Percentiles rank a stretch among this genome's conserved stretches.
phyloP scores from a whole-genome alignment of 1,140 invertebrate species.

The Drosophila burlai region DNA sequence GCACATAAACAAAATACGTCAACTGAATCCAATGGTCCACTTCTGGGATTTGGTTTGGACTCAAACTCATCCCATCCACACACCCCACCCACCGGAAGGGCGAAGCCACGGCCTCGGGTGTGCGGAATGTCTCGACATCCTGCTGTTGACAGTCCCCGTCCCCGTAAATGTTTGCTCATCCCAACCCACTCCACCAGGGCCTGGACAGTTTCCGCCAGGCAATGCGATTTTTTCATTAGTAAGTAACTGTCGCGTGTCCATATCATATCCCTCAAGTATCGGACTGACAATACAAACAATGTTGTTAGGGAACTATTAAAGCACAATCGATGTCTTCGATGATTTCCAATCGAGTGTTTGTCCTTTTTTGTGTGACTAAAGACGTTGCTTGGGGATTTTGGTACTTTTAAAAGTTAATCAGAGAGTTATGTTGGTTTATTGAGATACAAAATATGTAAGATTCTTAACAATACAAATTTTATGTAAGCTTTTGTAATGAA shows the following conservation, averaged over 20 bases:
- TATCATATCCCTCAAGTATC: conserved; percentile 45
- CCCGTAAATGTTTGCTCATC: conserved; percentile 66
- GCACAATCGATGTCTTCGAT: conserved; percentile 45
- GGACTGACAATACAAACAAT: conserved; percentile 57
- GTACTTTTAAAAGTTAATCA: neutral
- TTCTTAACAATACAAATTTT: too few relatives aligned
- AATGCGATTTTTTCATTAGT: conserved; percentile 72
- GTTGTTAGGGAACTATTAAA: conserved; percentile 64
- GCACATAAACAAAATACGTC: conserved; percentile 82
- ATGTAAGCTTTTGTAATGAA: too few relatives aligned
- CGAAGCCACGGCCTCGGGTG: conserved; percentile 22
- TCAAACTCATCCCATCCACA: neutral
- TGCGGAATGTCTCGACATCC: conserved; percentile 56
- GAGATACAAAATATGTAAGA: neutral
- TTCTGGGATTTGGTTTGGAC: conserved; percentile 50
- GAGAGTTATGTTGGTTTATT: neutral
- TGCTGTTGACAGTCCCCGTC: conserved; percentile 63
- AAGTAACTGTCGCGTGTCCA: conserved; percentile 45
- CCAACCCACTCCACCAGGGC: neutral
- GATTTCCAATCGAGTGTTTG: conserved; percentile 39
- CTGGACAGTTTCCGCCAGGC: conserved; percentile 30
- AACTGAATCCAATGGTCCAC: conserved; percentile 66
- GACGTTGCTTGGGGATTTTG: neutral
- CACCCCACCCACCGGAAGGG: neutral
- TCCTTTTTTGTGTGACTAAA: neutral